Conservation (phyloP, 1,140 invertebrate genomes). For the Chironomus striatipennis region DNA sequence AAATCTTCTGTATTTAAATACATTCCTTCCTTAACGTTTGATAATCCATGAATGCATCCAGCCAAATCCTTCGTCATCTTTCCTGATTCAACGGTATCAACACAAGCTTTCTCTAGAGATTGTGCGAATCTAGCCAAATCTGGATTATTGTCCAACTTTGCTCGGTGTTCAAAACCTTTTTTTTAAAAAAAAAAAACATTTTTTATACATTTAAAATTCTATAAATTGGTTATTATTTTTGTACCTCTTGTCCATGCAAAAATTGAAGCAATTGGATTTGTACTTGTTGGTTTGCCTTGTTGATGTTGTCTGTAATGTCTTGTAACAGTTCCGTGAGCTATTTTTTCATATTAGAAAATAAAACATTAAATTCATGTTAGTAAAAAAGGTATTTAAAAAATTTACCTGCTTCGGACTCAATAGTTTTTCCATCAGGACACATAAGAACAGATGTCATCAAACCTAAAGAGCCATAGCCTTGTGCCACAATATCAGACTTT, state of each 20-base stretch:
- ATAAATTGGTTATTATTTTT: too few relatives aligned
- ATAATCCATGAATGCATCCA: conserved; percentile 73
- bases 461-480: conserved; percentile 79
- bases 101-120: conserved; percentile 57
- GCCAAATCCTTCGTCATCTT: conserved; percentile 89
- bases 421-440: conserved; percentile 84
- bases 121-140: conserved; percentile 53
- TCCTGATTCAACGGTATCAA: conserved; percentile 80
- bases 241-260: conserved; percentile 74
- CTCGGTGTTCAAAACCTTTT: conserved; percentile 70
- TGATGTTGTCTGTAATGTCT: conserved; percentile 75
- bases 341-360: too few relatives aligned
- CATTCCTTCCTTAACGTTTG: conserved; percentile 67
- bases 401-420: conserved; percentile 70
- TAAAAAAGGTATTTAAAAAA: too few relatives aligned
- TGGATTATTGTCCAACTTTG: conserved; percentile 68
- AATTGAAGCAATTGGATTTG: conserved; percentile 86
- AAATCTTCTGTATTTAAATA: conserved; percentile 82
- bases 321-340: conserved; percentile 83
- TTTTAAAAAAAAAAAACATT: neutral
- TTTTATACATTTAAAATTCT: neutral
- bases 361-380: too few relatives aligned
- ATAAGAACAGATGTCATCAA: conserved; percentile 89
- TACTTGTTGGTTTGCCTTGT: conserved; percentile 74
- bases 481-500: conserved; percentile 70